Evolutionary conservation across 1,140 invertebrate genomes (phyloP), one percentile per base, ranked within the genome.

Genomic region (Stegodyphus mimosarum): DNA sequence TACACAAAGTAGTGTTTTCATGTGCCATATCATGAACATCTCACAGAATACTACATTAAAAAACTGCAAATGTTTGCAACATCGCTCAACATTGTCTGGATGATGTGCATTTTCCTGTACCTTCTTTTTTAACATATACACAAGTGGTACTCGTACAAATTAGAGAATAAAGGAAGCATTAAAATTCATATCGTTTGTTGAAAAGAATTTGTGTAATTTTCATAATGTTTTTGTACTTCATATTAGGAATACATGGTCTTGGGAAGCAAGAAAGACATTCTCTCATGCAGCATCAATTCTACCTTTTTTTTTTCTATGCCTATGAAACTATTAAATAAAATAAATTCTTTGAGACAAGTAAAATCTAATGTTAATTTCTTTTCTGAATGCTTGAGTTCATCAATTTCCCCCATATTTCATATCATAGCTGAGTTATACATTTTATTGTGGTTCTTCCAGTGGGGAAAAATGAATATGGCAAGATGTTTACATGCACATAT

Each of bases 11-110:
- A 66, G 71, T 18, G 33, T 83, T 70, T 15, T 72, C 78, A 71
- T 83, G 71, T 74, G 70, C 80, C 70, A 74, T 83, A 73, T 83
- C 52, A 50, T 13, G 33, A 71, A 71, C 69, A 71, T 71, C 49
- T 71, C 11, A 71, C 33, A 11, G 33, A 49, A 10, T 67, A 7
- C 11, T 33, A 13, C 69, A 71, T 33, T 13, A 50, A 11, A n/a
- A 48, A 11, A 71, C 10, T 33, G 33, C 11, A 50, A 50, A 49
- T 33, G 13, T 48, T 50, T 71, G 33, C 7, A 10, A 11, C 13
- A 18, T 71, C 33, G 49, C 9, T 71, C 33, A 48, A 33, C 69
- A 49, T 13, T 49, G 33, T 18, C 18, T 48, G 33, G 3, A 7
- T 49, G 13, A 33, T 71, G 53, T 70, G 18, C 52, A 72, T 80